phyloP scores from a whole-genome alignment of 2,888 invertebrate genomes.

The Tetranychus truncatus region DNA sequence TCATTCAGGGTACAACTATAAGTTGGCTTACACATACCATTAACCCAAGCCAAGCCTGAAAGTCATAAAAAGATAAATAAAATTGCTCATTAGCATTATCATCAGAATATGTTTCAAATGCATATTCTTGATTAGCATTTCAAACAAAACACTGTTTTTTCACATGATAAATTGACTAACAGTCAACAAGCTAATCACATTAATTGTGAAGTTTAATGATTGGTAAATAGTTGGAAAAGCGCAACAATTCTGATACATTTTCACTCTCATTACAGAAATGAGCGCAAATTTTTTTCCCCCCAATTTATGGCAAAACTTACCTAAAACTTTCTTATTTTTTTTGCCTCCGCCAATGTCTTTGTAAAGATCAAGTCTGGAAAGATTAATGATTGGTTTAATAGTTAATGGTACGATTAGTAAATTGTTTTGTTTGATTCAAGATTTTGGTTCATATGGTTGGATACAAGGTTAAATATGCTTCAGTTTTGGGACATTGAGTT shows the following conservation, averaged over 20 bases:
- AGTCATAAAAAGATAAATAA: neutral
- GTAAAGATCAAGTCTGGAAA: slow-evolving; percentile 25
- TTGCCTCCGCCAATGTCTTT: slow-evolving; percentile 24
- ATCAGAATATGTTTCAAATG: slow-evolving; percentile 11
- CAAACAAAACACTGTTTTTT: too few species aligned
- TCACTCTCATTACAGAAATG: too few species aligned
- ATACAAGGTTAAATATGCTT: too few species aligned
- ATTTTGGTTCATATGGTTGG: too few species aligned
- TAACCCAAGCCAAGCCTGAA: slow-evolving; percentile 32
- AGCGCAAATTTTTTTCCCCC: too few species aligned
- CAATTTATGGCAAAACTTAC: slow-evolving; percentile 16
- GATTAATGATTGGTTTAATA: neutral
- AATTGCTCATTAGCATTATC: neutral
- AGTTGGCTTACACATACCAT: slow-evolving; percentile 33
- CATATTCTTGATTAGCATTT: neutral
- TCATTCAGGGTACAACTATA: slow-evolving; percentile 34
- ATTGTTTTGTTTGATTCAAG: too few species aligned
- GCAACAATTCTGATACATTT: too few species aligned
- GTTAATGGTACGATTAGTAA: neutral
- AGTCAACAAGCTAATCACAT: too few species aligned
- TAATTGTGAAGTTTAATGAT: too few species aligned
- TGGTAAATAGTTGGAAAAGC: too few species aligned
- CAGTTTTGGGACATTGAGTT: too few species aligned
- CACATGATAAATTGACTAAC: too few species aligned
- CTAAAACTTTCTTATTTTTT: slow-evolving; percentile 27